Conservation (phyloP, 2,888 invertebrate genomes). For the Eurytoma californica region DNA sequence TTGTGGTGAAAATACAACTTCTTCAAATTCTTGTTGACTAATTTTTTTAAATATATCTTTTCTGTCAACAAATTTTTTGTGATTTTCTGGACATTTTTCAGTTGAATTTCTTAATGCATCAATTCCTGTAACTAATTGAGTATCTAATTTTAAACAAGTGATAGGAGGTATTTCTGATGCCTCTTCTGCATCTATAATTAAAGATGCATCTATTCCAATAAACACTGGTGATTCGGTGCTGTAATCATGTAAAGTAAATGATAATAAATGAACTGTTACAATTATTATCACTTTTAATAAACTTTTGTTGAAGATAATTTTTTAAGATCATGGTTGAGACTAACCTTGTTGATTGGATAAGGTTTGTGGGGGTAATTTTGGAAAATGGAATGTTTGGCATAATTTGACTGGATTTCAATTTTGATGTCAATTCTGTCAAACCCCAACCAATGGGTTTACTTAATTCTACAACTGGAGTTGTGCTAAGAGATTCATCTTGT, state of each 20-base stretch:
- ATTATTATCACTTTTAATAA: neutral
- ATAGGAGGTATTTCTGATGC: slow-evolving; percentile 84
- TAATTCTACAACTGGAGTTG: slow-evolving; percentile 66
- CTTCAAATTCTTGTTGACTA: slow-evolving; percentile 84
- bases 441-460: slow-evolving; percentile 70
- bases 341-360: slow-evolving; percentile 70
- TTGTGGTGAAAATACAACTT: slow-evolving; percentile 81
- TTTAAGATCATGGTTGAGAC: neutral
- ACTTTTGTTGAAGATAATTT: neutral
- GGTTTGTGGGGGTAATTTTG: slow-evolving; percentile 69
- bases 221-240: slow-evolving; percentile 65
- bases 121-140: slow-evolving; percentile 62
- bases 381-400: slow-evolving; percentile 72
- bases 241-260: slow-evolving; percentile 2
- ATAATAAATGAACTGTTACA: neutral
- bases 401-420: slow-evolving; percentile 71
- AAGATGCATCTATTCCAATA: slow-evolving; percentile 74
- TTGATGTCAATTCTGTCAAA: slow-evolving; percentile 72
- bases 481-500: slow-evolving; percentile 57
- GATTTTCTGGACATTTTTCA: slow-evolving; percentile 47
- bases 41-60: slow-evolving; percentile 83
- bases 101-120: slow-evolving; percentile 54
- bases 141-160: slow-evolving; percentile 63
- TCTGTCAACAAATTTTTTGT: slow-evolving; percentile 75
- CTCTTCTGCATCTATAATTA: slow-evolving; percentile 82